Evolutionary conservation across 2,113 vertebrate genomes (phyloP).

Genomic region (Osmerus eperlanus): DNA sequence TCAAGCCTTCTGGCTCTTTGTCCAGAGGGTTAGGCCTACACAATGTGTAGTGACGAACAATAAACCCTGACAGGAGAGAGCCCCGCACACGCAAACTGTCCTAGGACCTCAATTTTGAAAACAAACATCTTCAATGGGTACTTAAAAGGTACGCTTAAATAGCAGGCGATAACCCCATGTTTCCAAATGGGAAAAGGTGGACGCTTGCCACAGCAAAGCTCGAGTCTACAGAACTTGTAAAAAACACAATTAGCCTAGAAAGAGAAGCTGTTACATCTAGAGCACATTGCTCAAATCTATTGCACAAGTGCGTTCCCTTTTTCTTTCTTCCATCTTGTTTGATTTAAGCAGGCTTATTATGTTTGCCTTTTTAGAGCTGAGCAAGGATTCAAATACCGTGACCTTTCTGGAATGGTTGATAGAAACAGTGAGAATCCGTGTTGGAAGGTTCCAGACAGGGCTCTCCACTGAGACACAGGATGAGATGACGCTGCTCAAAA

Average conservation of each 20-base stretch:
- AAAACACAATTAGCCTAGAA: not conserved
- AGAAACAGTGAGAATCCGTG: not conserved
- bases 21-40: too few relatives aligned
- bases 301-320: not conserved
- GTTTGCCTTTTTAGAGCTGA: constrained; percentile 35
- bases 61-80: not conserved
- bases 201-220: constrained; percentile 18
- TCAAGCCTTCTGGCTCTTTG: constrained; percentile 21
- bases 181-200: constrained; percentile 38
- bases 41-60: constrained; percentile 20
- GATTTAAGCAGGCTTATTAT: constrained; percentile 26
- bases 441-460: not conserved
- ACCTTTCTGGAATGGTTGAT: constrained; percentile 36
- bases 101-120: constrained; percentile 56
- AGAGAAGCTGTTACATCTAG: constrained; percentile 6
- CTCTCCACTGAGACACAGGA: constrained; percentile 4
- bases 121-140: constrained; percentile 45
- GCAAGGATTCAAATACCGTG: constrained; percentile 39
- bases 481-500: not conserved
- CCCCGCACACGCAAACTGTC: constrained; percentile 4
- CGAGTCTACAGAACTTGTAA: not conserved
- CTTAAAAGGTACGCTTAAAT: constrained; percentile 50
- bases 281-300: constrained; percentile 28
- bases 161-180: constrained; percentile 41
- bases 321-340: constrained; percentile 15